Evolutionary conservation across 37 sponge, comb jelly and placozoan species (phyloP), one percentile per base, ranked within the genome.

Genomic region (Tethya wilhelma): DNA sequence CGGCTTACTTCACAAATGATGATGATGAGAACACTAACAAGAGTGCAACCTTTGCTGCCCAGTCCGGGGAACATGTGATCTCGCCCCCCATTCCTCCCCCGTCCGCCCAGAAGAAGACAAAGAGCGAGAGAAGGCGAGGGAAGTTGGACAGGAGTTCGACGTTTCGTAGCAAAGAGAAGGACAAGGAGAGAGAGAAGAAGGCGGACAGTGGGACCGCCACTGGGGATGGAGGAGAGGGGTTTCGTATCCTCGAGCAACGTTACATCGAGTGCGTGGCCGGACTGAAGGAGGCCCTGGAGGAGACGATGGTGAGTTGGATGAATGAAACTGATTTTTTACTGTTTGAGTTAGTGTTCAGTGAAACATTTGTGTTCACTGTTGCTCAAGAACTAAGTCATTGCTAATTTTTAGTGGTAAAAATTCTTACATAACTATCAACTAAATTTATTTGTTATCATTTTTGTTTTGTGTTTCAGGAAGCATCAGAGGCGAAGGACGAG

Each of bases 231-330:
- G 59, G 59, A 1, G 77, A 77, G 40, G 31, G 38, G 0, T 20
- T 23, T 29, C 17, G 38, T 4, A 2, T 65, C 0, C 49, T 39
- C 6, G 71, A 81, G 43, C 82, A 71, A 43, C 66, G 43, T 55
- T 65, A 69, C 33, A 33, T 87, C 20, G 38, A 67, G 23, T 87
- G 87, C 68, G 56, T 79, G 19, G 56, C 2, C 2, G 30, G 19
- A 22, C 56, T 87, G 32, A 87, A 80, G 31, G 74, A 74, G 19
- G 53, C 57, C 22, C 67, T 87, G 33, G 81, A 87, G 45, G 74
- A 87, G 22, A 74, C 80, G 58, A 20, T 87, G 68, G 87, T 87
- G 25, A 87, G 87, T 64, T 57, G 4, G n/a, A n/a, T n/a, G n/a
- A n/a, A n/a, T n/a, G n/a, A n/a, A n/a, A n/a, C n/a, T n/a, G n/a